These are phyloP conservation scores for Plumapathes pennacea DNA, from an alignment of 92 coral and sea anemone species.

Conservation along the genomic window DNA sequence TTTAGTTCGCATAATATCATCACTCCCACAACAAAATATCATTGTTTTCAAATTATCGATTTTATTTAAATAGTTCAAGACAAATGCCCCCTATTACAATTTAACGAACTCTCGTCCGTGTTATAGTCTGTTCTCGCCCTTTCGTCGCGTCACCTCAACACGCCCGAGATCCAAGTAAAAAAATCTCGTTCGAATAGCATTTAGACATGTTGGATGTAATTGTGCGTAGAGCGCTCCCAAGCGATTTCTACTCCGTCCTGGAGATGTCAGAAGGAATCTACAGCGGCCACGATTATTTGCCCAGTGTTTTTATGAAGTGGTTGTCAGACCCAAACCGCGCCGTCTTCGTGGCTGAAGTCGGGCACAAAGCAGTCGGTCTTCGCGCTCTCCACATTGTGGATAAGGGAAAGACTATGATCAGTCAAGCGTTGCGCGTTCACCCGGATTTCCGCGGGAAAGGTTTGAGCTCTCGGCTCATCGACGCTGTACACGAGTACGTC, in stretches of 20 bases:
- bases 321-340: constrained; percentile 55
- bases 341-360: constrained; percentile 78
- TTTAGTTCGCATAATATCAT: too few relatives aligned
- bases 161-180: too few relatives aligned
- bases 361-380: constrained; percentile 69
- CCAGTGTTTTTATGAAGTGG: constrained; percentile 82
- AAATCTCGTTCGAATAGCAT: too few relatives aligned
- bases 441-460: constrained; percentile 88
- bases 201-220: constrained; percentile 76
- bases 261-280: constrained; percentile 92
- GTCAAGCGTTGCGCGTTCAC: constrained; percentile 92
- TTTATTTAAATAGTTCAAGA: too few relatives aligned
- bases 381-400: constrained; percentile 92
- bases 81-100: too few relatives aligned
- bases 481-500: constrained; percentile 69
- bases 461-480: constrained; percentile 72
- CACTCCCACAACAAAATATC: too few relatives aligned
- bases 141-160: too few relatives aligned
- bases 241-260: constrained; percentile 62
- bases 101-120: too few relatives aligned
- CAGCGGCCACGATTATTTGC: constrained; percentile 88
- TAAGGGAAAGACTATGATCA: constrained; percentile 76
- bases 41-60: too few relatives aligned
- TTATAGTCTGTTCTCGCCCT: too few relatives aligned
- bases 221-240: constrained; percentile 62